A percentile compares a stretch with the other conserved stretches of the same genome.
These are phyloP conservation scores for Accipiter virgatus DNA, from an alignment of 2,113 vertebrate species.

Conservation along the genomic window DNA sequence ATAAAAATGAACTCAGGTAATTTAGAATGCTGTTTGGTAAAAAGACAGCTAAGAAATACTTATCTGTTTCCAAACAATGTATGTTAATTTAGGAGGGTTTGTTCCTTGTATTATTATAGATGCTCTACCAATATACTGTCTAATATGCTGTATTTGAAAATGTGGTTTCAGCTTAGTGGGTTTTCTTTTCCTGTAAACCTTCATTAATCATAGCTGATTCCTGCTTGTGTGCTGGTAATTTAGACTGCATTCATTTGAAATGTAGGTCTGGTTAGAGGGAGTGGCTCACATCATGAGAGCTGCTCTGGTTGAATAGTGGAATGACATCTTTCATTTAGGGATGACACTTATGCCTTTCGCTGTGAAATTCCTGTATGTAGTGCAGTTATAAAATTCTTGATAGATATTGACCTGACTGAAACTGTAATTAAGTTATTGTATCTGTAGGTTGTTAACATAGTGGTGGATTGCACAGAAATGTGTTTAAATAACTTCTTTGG, in stretches of 20 bases:
- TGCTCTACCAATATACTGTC: background rate
- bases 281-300: background rate
- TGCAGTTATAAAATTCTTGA: background rate
- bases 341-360: background rate
- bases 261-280: background rate
- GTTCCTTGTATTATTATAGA: background rate
- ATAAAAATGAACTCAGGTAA: conserved; percentile 95
- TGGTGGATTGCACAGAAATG: background rate
- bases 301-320: background rate
- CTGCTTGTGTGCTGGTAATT: background rate
- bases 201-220: background rate
- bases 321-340: background rate
- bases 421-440: background rate
- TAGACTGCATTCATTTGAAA: background rate
- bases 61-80: background rate
- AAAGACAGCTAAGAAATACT: background rate
- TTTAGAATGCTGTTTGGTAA: background rate
- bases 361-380: background rate
- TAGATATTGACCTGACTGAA: background rate
- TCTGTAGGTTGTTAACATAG: background rate
- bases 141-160: background rate
- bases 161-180: background rate
- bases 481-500: background rate
- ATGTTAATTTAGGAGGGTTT: background rate
- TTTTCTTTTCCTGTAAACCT: background rate